phyloP scores from a whole-genome alignment of 2,888 invertebrate species.

The Drosophila ustulata region DNA sequence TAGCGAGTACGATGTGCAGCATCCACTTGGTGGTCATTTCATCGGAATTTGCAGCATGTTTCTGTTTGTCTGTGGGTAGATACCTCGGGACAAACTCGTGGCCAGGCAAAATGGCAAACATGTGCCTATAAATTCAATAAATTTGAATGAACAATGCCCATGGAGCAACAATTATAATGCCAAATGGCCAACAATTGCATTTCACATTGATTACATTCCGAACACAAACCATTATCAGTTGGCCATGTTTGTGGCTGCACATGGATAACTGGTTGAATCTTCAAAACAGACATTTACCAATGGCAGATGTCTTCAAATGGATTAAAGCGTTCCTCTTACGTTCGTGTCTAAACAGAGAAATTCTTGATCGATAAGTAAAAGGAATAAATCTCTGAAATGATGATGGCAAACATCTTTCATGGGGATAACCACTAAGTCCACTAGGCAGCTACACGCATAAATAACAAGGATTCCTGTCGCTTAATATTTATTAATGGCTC shows the following conservation, averaged over 20 bases:
- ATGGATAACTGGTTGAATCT: slow-evolving; percentile 2
- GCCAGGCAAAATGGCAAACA: slow-evolving; percentile 27
- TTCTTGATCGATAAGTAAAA: not conserved
- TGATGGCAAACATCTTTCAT: slow-evolving; percentile 34
- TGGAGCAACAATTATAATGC: slow-evolving; percentile 56
- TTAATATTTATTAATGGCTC: slow-evolving; percentile 73
- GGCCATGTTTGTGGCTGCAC: slow-evolving; percentile 19
- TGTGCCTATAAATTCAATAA: slow-evolving; percentile 48
- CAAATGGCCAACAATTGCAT: slow-evolving; percentile 60
- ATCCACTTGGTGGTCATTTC: slow-evolving; percentile 26
- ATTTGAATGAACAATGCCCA: slow-evolving; percentile 40
- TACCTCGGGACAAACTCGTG: slow-evolving; percentile 3
- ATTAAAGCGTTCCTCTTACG: not conserved
- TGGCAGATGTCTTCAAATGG: not conserved
- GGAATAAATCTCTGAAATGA: slow-evolving; percentile 35
- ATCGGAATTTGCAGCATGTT: slow-evolving; percentile 10
- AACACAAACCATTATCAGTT: slow-evolving; percentile 37
- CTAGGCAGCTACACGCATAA: slow-evolving; percentile 47
- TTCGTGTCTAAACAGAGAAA: not conserved
- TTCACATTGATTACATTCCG: slow-evolving; percentile 55
- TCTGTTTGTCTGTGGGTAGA: slow-evolving; percentile 7
- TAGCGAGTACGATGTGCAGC: slow-evolving; percentile 10
- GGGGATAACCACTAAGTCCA: slow-evolving; percentile 45
- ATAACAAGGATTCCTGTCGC: slow-evolving; percentile 31
- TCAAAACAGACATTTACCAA: slow-evolving; percentile 5